Evolutionary conservation across 2,797 vertebrate genomes (phyloP).

Genomic region (Bufotes viridis): DNA sequence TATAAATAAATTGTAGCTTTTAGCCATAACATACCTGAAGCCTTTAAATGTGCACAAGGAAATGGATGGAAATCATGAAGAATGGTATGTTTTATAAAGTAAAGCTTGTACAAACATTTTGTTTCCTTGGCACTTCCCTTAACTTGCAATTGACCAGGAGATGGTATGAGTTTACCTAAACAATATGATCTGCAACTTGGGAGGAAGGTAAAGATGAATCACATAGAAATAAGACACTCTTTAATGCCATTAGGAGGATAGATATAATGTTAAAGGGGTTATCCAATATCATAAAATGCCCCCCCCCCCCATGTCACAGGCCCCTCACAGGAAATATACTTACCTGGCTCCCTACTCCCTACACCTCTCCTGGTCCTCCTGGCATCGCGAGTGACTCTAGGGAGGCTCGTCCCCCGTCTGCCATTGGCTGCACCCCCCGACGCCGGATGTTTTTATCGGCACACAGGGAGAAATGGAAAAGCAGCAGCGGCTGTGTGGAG

Average conservation of each 20-base stretch:
- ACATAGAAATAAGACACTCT: neutral
- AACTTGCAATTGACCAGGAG: slow-evolving; percentile 39
- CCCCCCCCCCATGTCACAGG: too few relatives aligned
- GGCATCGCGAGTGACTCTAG: too few relatives aligned
- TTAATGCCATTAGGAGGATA: neutral
- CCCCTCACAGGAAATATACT: too few relatives aligned
- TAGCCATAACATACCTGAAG: slow-evolving; percentile 65
- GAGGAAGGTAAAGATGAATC: slow-evolving; percentile 3
- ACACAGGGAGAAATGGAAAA: too few relatives aligned
- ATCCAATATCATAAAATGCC: too few relatives aligned
- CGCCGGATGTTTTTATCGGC: too few relatives aligned
- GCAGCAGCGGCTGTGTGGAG: too few relatives aligned
- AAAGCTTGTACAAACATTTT: slow-evolving; percentile 60
- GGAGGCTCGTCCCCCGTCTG: too few relatives aligned
- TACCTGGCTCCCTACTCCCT: too few relatives aligned
- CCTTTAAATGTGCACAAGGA: slow-evolving; percentile 60
- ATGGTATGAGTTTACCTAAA: slow-evolving; percentile 38
- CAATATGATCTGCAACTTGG: slow-evolving; percentile 20
- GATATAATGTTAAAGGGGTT: neutral
- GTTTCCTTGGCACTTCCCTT: slow-evolving; percentile 53
- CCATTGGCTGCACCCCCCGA: too few relatives aligned
- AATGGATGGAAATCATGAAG: slow-evolving; percentile 58
- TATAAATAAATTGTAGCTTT: slow-evolving; percentile 62
- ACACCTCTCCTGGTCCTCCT: too few relatives aligned
- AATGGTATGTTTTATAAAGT: slow-evolving; percentile 61